phyloP scores from a whole-genome alignment of 92 coral and sea anemone genomes.

The Zoanthus solanderi region DNA sequence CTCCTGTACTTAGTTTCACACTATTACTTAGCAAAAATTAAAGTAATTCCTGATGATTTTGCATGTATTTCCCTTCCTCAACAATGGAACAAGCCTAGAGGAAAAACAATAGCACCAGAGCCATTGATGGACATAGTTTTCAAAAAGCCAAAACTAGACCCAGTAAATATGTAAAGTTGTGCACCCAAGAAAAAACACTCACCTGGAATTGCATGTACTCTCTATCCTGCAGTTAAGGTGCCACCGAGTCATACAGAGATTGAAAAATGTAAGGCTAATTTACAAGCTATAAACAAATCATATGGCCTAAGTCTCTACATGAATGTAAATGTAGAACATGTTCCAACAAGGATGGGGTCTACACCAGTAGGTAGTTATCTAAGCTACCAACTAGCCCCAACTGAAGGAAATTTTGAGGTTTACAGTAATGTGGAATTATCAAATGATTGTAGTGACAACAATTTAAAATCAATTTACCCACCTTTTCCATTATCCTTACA shows the following conservation, averaged over 20 bases:
- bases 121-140: constrained; percentile 68
- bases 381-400: constrained; percentile 56
- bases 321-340: constrained; percentile 14
- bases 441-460: neutral
- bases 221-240: constrained; percentile 52
- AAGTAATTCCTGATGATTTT: constrained; percentile 25
- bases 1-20: constrained; percentile 62
- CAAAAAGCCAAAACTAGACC: constrained; percentile 49
- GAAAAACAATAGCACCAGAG: constrained; percentile 40
- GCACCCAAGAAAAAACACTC: constrained; percentile 13
- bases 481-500: constrained; percentile 41
- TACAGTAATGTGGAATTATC: constrained; percentile 43
- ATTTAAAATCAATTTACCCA: constrained; percentile 26
- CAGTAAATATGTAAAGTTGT: constrained; percentile 9
- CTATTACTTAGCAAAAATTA: constrained; percentile 49
- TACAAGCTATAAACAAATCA: constrained; percentile 43
- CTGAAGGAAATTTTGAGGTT: constrained; percentile 56
- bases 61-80: constrained; percentile 1
- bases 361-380: constrained; percentile 54
- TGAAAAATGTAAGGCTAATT: constrained; percentile 39
- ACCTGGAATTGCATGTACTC: constrained; percentile 50
- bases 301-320: constrained; percentile 54
- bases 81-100: constrained; percentile 66
- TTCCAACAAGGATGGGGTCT: constrained; percentile 39
- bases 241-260: constrained; percentile 43